These are phyloP conservation scores for Toxonevra muliebris DNA, from an alignment of 2,888 invertebrate genomes.

Conservation along the genomic window DNA sequence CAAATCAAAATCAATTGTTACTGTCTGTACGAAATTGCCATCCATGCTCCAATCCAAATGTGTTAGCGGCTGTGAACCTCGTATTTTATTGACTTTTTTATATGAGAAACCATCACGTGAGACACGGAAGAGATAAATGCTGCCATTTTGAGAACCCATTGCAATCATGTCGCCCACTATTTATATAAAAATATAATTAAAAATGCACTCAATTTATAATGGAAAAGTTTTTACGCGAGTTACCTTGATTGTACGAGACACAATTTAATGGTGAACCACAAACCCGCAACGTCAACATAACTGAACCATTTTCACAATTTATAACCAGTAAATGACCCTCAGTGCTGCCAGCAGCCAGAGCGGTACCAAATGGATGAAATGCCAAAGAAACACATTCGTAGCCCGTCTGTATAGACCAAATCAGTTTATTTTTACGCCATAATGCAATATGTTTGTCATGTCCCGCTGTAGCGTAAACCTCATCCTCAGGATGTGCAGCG, in stretches of 20 bases:
- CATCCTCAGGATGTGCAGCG: conserved; percentile 89
- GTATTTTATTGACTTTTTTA: conserved; percentile 87
- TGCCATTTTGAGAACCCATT: conserved; percentile 89
- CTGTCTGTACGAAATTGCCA: conserved; percentile 86
- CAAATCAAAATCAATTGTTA: conserved; percentile 88
- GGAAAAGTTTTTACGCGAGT: too few species aligned
- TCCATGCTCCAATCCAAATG: conserved; percentile 93
- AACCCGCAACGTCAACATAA: conserved; percentile 84
- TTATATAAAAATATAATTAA: background rate
- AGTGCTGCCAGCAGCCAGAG: conserved; percentile 87
- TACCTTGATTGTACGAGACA: conserved; percentile 87
- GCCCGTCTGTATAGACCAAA: conserved; percentile 88
- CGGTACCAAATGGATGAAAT: conserved; percentile 88
- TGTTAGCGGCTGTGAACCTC: conserved; percentile 84
- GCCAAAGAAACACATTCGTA: conserved; percentile 89
- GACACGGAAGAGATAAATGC: conserved; percentile 81
- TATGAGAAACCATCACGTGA: conserved; percentile 90
- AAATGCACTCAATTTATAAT: background rate
- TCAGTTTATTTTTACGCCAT: conserved; percentile 88
- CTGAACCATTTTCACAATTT: conserved; percentile 86
- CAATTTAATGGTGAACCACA: conserved; percentile 89
- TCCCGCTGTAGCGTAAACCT: conserved; percentile 91
- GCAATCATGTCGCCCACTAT: conserved; percentile 87
- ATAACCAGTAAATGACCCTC: conserved; percentile 88
- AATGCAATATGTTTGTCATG: conserved; percentile 90